These are phyloP conservation scores for Drosophila truncata DNA, from an alignment of 1,140 invertebrate genomes.

Conservation along the genomic window DNA sequence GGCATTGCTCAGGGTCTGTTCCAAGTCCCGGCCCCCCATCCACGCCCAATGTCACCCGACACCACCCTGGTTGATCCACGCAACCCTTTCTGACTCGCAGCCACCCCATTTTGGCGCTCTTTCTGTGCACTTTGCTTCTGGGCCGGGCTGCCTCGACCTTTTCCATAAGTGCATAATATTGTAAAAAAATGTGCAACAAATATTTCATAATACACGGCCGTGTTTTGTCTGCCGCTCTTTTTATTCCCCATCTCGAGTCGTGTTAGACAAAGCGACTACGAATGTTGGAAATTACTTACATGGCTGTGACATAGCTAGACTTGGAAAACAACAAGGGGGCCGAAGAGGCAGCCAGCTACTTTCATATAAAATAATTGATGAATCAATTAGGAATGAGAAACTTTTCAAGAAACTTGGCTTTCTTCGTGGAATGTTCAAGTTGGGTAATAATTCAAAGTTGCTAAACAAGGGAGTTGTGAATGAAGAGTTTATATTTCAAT, in stretches of 20 bases:
- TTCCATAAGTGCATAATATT: constrained; percentile 75
- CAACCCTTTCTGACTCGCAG: constrained; percentile 41
- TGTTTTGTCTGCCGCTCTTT: constrained; percentile 56
- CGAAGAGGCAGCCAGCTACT: neutral
- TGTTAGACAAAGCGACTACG: constrained; percentile 50
- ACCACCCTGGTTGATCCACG: constrained; percentile 22
- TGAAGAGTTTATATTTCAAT: neutral
- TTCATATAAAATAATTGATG: neutral
- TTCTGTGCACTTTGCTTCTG: constrained; percentile 14
- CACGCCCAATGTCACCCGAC: constrained; percentile 3
- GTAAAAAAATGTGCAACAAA: constrained; percentile 54
- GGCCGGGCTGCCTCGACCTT: constrained; percentile 26
- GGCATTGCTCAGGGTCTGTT: constrained; percentile 55
- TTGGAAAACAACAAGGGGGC: constrained; percentile 15
- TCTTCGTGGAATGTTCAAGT: neutral
- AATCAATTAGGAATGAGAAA: neutral
- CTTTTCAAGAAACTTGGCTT: neutral
- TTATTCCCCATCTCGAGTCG: constrained; percentile 19
- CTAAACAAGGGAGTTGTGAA: neutral
- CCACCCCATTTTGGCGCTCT: constrained; percentile 15
- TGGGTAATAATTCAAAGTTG: neutral
- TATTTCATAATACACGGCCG: constrained; percentile 57
- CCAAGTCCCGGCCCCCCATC: neutral
- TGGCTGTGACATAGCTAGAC: constrained; percentile 16
- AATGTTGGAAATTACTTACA: constrained; percentile 41